Base-by-base conservation (phyloP, 2,113 vertebrate species). In the Laterallus jamaicensis region DNA sequence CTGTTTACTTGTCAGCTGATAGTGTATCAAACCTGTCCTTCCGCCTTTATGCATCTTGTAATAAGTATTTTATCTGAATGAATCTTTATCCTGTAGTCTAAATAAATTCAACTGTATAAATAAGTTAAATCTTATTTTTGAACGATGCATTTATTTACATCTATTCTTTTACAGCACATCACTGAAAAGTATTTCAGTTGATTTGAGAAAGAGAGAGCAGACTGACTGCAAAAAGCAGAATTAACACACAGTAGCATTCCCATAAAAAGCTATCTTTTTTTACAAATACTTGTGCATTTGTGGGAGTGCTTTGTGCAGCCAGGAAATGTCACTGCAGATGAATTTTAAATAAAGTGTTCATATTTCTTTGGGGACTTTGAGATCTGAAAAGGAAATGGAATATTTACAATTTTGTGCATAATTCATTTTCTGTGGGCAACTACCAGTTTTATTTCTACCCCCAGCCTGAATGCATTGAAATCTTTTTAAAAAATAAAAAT, bases 401-500 rank as follows among this genome's bases (percentile, higher is more conserved):
- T 98, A 98, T 98, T 98, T 98, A 98, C 97, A 98, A 97, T 98
- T 98, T 96, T 82, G 97, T 98, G 92, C 97, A 98, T 98, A 98
- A 98, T 98, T 98, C 97, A 98, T 98, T 98, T 98, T 97, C 94
- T 96, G 76, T 95, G 92, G 68, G 81, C 93, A 97, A 97, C 95
- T 97, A 96, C 73, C 20, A 91, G 62, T 95, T 95, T 94, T 81
- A 66, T 37, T 93, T 96, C 88, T 62, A 95, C 67, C 15, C n/a
- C 10, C 14, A 95, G 69, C 31, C 26, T 88, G 90, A 94, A 96
- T 92, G 68, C 70, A 95, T 76, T 94, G 88, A 92, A 96, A 96
- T 80, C 79, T 85, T 94, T 64, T 88, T 87, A 55, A 93, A 97
- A 98, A 98, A 75, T 54, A 93, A 91, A 96, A 88, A 86, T 86